These are phyloP conservation scores for Pseudomyrmex gracilis DNA, from an alignment of 1,140 invertebrate species.

Conservation along the genomic window DNA sequence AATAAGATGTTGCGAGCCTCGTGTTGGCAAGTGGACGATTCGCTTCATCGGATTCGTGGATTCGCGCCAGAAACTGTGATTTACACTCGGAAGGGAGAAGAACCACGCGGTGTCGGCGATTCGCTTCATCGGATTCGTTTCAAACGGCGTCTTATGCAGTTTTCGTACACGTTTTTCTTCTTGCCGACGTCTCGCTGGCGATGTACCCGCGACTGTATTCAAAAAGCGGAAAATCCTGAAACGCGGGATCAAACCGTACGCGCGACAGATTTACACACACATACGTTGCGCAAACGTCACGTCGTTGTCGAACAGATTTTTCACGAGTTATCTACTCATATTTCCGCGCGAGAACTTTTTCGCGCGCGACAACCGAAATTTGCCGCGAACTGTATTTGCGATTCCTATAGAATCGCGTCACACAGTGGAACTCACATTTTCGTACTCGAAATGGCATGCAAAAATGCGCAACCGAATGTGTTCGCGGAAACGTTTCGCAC, in stretches of 20 bases:
- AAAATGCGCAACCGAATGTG: slow-evolving; percentile 22
- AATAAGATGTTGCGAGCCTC: slow-evolving; percentile 29
- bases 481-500: neutral
- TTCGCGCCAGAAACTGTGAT: slow-evolving; percentile 55
- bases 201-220: neutral
- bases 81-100: slow-evolving; percentile 22
- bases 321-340: neutral
- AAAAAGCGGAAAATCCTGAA: neutral
- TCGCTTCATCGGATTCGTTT: slow-evolving; percentile 29
- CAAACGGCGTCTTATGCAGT: neutral
- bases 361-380: neutral
- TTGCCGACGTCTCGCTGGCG: neutral
- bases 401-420: slow-evolving; percentile 26
- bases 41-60: slow-evolving; percentile 27
- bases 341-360: slow-evolving; percentile 5
- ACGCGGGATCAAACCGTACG: neutral
- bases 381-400: neutral
- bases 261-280: neutral
- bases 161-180: neutral
- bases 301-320: neutral
- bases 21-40: neutral
- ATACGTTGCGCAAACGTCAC: neutral
- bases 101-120: neutral
- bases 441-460: neutral
- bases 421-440: slow-evolving; percentile 28